phyloP scores from a whole-genome alignment of 2,888 invertebrate species.

The Rhagonycha fulva region DNA sequence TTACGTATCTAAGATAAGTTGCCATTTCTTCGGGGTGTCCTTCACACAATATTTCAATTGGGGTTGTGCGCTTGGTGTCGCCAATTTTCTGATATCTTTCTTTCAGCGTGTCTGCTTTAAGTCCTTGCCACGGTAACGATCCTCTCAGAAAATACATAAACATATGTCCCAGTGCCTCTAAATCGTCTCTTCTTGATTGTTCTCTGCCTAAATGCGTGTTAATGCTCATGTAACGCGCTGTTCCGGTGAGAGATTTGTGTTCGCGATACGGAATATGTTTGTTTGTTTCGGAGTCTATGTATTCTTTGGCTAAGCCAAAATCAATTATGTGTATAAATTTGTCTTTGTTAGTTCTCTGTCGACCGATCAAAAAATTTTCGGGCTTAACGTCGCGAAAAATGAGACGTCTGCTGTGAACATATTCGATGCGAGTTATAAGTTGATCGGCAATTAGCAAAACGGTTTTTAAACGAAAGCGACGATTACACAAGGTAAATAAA shows the following conservation, averaged over 20 bases:
- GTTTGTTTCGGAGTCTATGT: constrained; percentile 99
- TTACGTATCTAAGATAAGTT: constrained; percentile 95
- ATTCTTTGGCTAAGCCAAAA: constrained; percentile 99
- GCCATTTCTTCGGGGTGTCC: constrained; percentile 95
- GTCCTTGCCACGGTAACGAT: constrained; percentile 99
- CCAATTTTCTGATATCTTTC: constrained; percentile 99
- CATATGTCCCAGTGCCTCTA: constrained; percentile 99
- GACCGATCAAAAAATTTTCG: constrained; percentile 99
- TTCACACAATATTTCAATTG: constrained; percentile 91
- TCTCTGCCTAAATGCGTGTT: constrained; percentile 99
- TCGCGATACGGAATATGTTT: constrained; percentile 99
- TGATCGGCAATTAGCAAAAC: constrained; percentile 75
- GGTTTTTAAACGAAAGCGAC: constrained; percentile 72
- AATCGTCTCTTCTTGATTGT: constrained; percentile 98
- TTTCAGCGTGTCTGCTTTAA: constrained; percentile 99
- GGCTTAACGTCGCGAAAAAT: constrained; percentile 99
- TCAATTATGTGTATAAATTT: constrained; percentile 99
- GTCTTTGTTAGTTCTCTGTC: constrained; percentile 95
- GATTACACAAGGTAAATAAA: constrained; percentile 72
- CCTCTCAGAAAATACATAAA: constrained; percentile 99
- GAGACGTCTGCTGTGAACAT: constrained; percentile 97
- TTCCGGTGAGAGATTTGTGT: constrained; percentile 99
- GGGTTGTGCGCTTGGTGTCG: constrained; percentile 98
- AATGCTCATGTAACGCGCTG: constrained; percentile 99
- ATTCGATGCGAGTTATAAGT: constrained; percentile 93